Base-by-base conservation (phyloP, 2,888 invertebrate genomes). In the Spilosoma lubricipeda region DNA sequence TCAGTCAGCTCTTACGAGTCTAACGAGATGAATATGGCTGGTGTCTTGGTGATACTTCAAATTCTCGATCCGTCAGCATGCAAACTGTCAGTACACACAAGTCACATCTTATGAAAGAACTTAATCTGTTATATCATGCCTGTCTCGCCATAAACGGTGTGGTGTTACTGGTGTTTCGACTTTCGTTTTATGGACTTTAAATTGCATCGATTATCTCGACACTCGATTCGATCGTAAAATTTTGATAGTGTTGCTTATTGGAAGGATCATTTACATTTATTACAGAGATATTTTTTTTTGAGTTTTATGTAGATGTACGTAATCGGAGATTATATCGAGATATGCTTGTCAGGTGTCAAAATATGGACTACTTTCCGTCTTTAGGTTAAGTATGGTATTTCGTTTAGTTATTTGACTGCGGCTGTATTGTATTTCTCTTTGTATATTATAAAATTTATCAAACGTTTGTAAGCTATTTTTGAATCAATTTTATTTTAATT, bases 151-250 rank as follows among this genome's bases (percentile, higher is more conserved):
- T 70, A 66, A 73, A 70, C 30, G 33, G 39, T 71, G 52, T 75
- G 33, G 72, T 67, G 36, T 56, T n/a, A 33, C 52, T 75, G 33
- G 72, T 67, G 36, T 56, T n/a, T 33, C 52, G 67, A 73, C 76
- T 76, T 76, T 76, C 70, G 52, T 67, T 73, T 76, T 36, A 68
- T 72, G 33, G 65, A 39, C 36, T 36, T 74, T 67, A 77, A 70
- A 70, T 73, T 65, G 56, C 80, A 45, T 71, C 79, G 39, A 85
- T 77, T 70, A 90, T 79, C 71, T 91, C 39, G 45, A 69, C 70
- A 66, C 20, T 66, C 13, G 27, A 66, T 71, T 71, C 64, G 45
- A 45, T 45, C 11, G 27, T 71, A 64, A 45, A 64, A 42, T 71
- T 52, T 33, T 68, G 52, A 68, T 68, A n/a, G 48, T 68, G 23